Conservation (phyloP, 2,113 vertebrate genomes). For the Campylomormyrus tamandua region DNA sequence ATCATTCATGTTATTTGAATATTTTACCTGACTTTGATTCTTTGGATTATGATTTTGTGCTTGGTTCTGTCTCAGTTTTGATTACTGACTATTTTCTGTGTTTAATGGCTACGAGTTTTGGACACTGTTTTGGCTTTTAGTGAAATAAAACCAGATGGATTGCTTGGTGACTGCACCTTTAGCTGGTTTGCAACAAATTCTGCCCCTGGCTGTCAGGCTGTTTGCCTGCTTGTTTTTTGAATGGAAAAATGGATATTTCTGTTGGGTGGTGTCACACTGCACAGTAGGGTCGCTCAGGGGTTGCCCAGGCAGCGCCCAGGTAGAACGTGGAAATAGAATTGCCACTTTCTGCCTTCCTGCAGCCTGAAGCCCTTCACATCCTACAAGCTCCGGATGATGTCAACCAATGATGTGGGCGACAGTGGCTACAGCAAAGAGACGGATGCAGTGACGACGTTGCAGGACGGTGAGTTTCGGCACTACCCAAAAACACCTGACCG, state of each 20-base stretch:
- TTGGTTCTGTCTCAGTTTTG: not conserved
- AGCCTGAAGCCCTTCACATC: constrained; percentile 89
- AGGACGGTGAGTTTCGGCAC: constrained; percentile 74
- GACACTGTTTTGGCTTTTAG: not conserved
- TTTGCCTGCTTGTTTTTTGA: not conserved
- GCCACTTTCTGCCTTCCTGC: constrained; percentile 7
- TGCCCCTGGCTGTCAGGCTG: not conserved
- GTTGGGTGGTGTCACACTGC: not conserved
- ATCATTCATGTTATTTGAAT: not conserved
- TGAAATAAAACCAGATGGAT: not conserved
- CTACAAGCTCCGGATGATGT: constrained; percentile 84
- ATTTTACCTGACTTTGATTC: not conserved
- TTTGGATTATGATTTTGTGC: not conserved
- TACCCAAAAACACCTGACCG: not conserved
- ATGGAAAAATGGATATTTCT: not conserved
- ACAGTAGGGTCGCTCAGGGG: not conserved
- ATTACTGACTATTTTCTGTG: not conserved
- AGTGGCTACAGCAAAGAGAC: constrained; percentile 80
- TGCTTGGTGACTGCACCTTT: not conserved
- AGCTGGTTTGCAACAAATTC: not conserved
- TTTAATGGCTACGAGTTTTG: too few relatives aligned
- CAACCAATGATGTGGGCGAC: constrained; percentile 92
- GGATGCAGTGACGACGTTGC: constrained; percentile 79
- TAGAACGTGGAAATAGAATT: not conserved
- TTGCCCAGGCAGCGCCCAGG: not conserved